A percentile compares a stretch with the other conserved stretches of the same genome.
Evolutionary conservation across 1,140 invertebrate genomes (phyloP).

Genomic region (Cotesia typhae): DNA sequence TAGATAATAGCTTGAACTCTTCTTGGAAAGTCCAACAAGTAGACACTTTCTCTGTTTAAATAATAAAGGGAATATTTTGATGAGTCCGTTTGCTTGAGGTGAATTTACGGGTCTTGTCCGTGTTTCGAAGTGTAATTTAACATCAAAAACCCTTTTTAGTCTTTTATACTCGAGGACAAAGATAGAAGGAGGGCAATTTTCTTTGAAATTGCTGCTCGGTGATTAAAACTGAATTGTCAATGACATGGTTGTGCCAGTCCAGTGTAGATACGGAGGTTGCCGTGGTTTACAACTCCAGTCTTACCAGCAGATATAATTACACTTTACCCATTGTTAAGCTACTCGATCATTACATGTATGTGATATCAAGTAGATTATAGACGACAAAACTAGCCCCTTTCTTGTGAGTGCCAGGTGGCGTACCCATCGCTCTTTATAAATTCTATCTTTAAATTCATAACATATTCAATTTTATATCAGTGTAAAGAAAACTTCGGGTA

Average conservation of each 20-base stretch:
- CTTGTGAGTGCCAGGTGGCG: background rate
- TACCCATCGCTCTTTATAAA: background rate
- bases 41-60: too few species aligned
- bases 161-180: conserved; percentile 1
- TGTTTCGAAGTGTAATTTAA: too few species aligned
- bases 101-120: too few species aligned
- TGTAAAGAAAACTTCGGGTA: too few species aligned
- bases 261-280: background rate
- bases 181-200: conserved; percentile 22
- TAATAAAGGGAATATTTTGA: too few species aligned
- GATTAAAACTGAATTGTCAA: conserved; percentile 42
- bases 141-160: conserved; percentile 26
- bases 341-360: conserved; percentile 5
- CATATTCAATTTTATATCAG: too few species aligned
- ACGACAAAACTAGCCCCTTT: too few species aligned
- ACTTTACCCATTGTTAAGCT: conserved; percentile 26
- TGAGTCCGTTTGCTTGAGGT: too few species aligned
- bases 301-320: conserved; percentile 27
- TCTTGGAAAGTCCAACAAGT: too few species aligned
- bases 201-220: background rate
- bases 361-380: conserved; percentile 1
- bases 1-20: too few species aligned
- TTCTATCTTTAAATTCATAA: too few species aligned
- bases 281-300: too few species aligned
- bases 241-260: conserved; percentile 9